Evolutionary conservation across 2,888 invertebrate genomes (phyloP).

Genomic region (Drosophila neonasuta): DNA sequence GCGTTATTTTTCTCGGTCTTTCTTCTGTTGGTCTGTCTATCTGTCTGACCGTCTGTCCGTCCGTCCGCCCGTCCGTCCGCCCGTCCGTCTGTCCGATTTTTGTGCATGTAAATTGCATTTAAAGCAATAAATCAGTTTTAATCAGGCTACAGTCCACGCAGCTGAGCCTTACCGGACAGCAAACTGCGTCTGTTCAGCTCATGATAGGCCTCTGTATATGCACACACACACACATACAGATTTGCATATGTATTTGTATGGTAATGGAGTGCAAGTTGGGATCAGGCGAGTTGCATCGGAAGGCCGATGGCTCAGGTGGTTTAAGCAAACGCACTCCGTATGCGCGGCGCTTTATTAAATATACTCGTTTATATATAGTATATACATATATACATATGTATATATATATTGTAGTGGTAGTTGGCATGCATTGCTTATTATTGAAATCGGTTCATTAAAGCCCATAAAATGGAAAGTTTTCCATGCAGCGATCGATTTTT

Average conservation of each 20-base stretch:
- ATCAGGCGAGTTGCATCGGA: background rate
- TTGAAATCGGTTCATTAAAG: conserved; percentile 63
- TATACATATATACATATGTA: background rate
- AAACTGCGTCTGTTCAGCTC: conserved; percentile 40
- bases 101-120: conserved; percentile 76
- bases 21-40: conserved; percentile 13
- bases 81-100: conserved; percentile 38
- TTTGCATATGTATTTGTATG: conserved; percentile 21
- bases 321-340: conserved; percentile 48
- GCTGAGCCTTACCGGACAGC: conserved; percentile 56
- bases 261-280: conserved; percentile 7
- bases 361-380: conserved; percentile 14
- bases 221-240: conserved; percentile 2
- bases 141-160: conserved; percentile 65
- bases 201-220: conserved; percentile 53
- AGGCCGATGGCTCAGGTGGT: conserved; percentile 32
- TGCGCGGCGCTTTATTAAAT: conserved; percentile 59
- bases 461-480: conserved; percentile 37
- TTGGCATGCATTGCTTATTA: conserved; percentile 37
- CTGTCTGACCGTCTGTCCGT: conserved; percentile 7
- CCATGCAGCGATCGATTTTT: background rate
- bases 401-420: conserved; percentile 12
- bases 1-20: conserved; percentile 38
- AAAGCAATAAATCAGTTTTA: conserved; percentile 76
- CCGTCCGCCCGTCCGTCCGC: background rate